phyloP scores from a whole-genome alignment of 2,797 vertebrate genomes.

The Gadopsis bispinosus region DNA sequence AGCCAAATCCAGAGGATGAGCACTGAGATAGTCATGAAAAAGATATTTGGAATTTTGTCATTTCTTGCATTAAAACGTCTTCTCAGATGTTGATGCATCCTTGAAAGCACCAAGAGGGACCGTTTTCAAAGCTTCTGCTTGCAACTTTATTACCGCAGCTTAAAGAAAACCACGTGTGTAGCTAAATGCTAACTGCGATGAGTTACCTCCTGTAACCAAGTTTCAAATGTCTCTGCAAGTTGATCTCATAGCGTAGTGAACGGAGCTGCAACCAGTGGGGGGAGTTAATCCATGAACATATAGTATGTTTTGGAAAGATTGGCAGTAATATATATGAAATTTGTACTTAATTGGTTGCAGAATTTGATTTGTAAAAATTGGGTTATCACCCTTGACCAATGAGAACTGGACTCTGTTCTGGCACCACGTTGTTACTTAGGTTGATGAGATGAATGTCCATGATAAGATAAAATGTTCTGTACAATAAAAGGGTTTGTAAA shows the following conservation, averaged over 20 bases:
- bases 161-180: neutral
- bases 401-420: neutral
- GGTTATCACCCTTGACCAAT: neutral
- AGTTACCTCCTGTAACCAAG: neutral
- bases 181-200: neutral
- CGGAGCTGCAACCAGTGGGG: neutral
- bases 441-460: neutral
- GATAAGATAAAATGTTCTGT: neutral
- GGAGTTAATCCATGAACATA: neutral
- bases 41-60: too few species aligned
- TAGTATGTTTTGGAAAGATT: neutral
- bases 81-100: too few species aligned
- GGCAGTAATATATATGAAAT: neutral
- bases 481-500: neutral
- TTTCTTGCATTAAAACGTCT: too few species aligned
- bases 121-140: neutral
- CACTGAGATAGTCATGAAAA: neutral
- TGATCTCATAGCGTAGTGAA: neutral
- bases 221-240: neutral
- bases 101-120: neutral
- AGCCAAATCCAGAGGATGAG: neutral
- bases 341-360: neutral
- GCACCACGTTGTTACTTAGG: neutral
- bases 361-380: neutral
- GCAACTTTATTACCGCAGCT: neutral